Percentiles rank a stretch among this genome's conserved stretches.
Evolutionary conservation across 2,797 vertebrate species (phyloP).

Genomic region (Ptychobarbus kaznakovi): DNA sequence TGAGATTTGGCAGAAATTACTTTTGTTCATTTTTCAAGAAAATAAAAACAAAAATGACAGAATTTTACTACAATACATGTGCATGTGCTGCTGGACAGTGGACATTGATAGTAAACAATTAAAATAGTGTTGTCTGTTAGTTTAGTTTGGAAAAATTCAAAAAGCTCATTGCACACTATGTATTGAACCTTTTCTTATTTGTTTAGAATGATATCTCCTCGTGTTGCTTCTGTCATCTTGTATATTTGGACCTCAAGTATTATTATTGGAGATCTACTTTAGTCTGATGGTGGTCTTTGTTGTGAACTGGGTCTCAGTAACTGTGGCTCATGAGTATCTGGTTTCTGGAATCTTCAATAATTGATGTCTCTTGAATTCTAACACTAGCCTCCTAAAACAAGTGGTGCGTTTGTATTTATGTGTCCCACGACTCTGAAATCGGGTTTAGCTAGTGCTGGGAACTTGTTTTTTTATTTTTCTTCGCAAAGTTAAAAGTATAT

Average conservation of each 20-base stretch:
- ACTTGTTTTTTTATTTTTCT: slow-evolving; percentile 4
- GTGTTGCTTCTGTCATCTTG: neutral
- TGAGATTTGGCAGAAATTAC: neutral
- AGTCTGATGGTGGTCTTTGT: slow-evolving; percentile 41
- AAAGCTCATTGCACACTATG: neutral
- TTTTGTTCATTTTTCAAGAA: neutral
- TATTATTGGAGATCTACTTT: slow-evolving; percentile 10
- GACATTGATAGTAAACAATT: neutral
- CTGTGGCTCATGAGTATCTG: slow-evolving; percentile 74
- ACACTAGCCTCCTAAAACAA: slow-evolving; percentile 72
- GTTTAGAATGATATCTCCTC: neutral
- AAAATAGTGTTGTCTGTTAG: neutral
- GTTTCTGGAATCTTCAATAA: slow-evolving; percentile 80
- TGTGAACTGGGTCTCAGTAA: slow-evolving; percentile 68
- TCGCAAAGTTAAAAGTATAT: neutral
- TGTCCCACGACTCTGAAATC: slow-evolving; percentile 13
- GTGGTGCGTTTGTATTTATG: slow-evolving; percentile 11
- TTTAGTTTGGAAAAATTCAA: slow-evolving; percentile 3
- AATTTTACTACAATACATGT: neutral
- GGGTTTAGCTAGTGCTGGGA: neutral
- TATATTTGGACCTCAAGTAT: neutral
- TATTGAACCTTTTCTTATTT: slow-evolving; percentile 1
- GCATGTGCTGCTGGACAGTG: neutral
- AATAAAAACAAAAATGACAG: neutral
- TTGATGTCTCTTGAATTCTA: slow-evolving; percentile 77